Percentiles rank a stretch among this genome's conserved stretches.
Evolutionary conservation across 1,140 invertebrate genomes (phyloP).

Genomic region (Ruditapes philippinarum): DNA sequence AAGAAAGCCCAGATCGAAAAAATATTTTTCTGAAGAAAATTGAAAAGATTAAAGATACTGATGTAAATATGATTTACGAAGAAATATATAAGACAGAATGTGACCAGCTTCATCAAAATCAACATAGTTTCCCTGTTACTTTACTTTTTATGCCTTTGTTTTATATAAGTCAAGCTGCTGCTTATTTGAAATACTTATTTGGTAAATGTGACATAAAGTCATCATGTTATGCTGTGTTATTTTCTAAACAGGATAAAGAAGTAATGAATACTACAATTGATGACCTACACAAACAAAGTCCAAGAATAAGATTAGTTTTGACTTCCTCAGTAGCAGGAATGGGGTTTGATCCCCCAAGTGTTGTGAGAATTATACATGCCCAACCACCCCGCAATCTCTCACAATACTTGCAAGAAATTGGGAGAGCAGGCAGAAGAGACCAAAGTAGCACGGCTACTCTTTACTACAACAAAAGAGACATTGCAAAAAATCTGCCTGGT

Average conservation of each 20-base stretch:
- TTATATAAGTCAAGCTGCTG: slow-evolving; percentile 39
- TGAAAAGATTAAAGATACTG: background rate
- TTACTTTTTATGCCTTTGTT: slow-evolving; percentile 26
- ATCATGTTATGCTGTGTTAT: slow-evolving; percentile 35
- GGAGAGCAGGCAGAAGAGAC: slow-evolving; percentile 36
- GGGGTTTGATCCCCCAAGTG: slow-evolving; percentile 47
- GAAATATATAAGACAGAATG: background rate
- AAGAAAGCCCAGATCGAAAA: slow-evolving; percentile 20
- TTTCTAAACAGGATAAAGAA: slow-evolving; percentile 34
- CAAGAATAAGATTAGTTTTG: background rate
- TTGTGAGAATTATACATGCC: slow-evolving; percentile 34
- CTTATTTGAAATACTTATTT: slow-evolving; percentile 15
- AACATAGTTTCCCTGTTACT: background rate
- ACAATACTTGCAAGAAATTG: slow-evolving; percentile 54
- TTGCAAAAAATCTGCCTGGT: slow-evolving; percentile 40
- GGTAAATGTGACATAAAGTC: background rate
- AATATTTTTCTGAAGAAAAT: slow-evolving; percentile 17
- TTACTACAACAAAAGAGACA: slow-evolving; percentile 26
- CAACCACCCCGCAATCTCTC: slow-evolving; percentile 24
- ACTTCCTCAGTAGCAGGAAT: slow-evolving; percentile 25
- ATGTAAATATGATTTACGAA: slow-evolving; percentile 22
- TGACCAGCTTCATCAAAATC: background rate
- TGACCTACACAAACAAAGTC: background rate
- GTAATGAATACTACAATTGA: slow-evolving; percentile 11
- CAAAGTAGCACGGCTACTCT: background rate